A percentile compares a stretch with the other conserved stretches of the same genome.
phyloP scores from a whole-genome alignment of 2,797 vertebrate genomes.

The Lepilemur septentrionalis region DNA sequence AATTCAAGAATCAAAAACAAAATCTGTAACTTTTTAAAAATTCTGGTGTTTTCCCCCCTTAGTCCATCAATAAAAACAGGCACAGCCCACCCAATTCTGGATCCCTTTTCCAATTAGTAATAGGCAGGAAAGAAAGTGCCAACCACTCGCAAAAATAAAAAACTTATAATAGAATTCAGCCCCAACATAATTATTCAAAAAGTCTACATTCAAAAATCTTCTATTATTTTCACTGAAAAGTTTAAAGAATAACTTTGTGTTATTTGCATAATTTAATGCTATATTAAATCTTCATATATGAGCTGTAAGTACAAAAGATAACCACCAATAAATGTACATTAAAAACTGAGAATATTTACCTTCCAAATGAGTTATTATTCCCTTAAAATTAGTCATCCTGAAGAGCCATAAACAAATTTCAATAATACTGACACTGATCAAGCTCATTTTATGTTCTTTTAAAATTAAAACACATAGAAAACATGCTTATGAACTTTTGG shows the following conservation, averaged over 20 bases:
- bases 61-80: constrained; percentile 28
- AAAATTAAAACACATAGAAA: not conserved
- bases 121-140: not conserved
- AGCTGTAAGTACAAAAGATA: constrained; percentile 2
- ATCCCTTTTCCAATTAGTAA: not conserved
- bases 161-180: not conserved
- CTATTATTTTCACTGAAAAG: constrained; percentile 52
- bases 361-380: not conserved
- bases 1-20: constrained; percentile 44
- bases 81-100: not conserved
- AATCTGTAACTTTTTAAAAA: constrained; percentile 26
- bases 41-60: not conserved
- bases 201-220: constrained; percentile 26
- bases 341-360: not conserved
- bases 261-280: not conserved
- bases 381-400: not conserved
- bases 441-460: not conserved
- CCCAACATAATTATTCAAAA: constrained; percentile 3
- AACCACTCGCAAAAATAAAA: not conserved
- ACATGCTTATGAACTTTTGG: not conserved
- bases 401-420: not conserved
- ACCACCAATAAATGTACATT: not conserved
- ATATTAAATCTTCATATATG: constrained; percentile 12
- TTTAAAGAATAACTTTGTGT: constrained; percentile 1
- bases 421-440: not conserved